These are phyloP conservation scores for Seriola dumerili DNA, from an alignment of 2,113 vertebrate genomes.

Conservation along the genomic window DNA sequence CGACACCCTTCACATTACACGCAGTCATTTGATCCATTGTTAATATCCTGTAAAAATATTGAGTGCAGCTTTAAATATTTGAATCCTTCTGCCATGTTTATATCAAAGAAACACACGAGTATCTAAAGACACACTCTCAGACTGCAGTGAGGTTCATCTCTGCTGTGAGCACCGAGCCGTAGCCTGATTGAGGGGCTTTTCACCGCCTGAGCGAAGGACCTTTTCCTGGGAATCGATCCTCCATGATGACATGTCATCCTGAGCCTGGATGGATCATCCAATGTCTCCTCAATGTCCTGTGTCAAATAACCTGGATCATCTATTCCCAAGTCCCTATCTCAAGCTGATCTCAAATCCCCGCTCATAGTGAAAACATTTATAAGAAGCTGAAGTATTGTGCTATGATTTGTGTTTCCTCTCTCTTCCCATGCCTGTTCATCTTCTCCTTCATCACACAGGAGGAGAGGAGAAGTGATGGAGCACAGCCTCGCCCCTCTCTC, in stretches of 20 bases:
- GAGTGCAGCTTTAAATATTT: neutral
- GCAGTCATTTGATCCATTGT: neutral
- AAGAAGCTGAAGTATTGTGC: conserved; percentile 64
- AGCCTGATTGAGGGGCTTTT: conserved; percentile 61
- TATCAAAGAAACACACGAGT: neutral
- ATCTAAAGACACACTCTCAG: neutral
- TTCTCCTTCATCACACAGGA: conserved; percentile 33
- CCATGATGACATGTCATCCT: conserved; percentile 70
- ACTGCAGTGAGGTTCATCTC: conserved; percentile 18
- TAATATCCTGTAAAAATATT: neutral
- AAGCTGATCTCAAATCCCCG: conserved; percentile 44
- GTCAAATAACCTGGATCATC: conserved; percentile 56
- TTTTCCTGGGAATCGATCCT: conserved; percentile 34
- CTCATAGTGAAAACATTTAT: conserved; percentile 61
- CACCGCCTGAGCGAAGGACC: conserved; percentile 22
- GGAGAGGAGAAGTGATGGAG: conserved; percentile 31
- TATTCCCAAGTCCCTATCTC: conserved; percentile 22
- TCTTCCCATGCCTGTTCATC: conserved; percentile 17
- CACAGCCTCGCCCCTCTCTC: neutral
- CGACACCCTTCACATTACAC: neutral
- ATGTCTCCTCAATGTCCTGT: conserved; percentile 28
- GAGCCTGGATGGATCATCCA: conserved; percentile 58
- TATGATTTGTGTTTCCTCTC: neutral
- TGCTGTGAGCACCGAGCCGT: conserved; percentile 30
- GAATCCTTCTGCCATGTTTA: neutral